Evolutionary conservation across 2,797 vertebrate species (phyloP), one percentile per base, ranked within the genome.

Genomic region (Xiphophorus birchmanni): DNA sequence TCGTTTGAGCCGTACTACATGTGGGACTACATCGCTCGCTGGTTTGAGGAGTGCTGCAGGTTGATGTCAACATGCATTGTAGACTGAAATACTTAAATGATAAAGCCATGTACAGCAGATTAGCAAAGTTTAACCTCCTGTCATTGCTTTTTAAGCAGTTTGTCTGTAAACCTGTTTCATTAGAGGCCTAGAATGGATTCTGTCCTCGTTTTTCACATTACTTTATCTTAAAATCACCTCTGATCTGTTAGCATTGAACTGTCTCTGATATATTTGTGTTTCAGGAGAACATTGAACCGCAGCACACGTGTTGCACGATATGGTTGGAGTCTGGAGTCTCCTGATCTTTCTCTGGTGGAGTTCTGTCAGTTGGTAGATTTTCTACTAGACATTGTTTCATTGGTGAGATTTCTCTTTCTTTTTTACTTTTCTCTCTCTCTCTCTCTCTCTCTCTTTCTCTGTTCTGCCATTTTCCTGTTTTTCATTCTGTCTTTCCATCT

Each of bases 1-100:
- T 99, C 98, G 1, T 99, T 99, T 93, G 98, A 99, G 94, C 98
- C 98, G 45, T 99, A 98, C 92, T 99, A 99, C 91, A 99, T 99
- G 98, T 99, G 99, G 99, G 98, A 99, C 95, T 99, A 99, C 71
- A 97, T 99, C 84, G 97, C 98, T 80, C 96, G 97, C 80, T 99
- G 98, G 97, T 99, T 99, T 93, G 98, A 99, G 95, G 98, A 99
- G 84, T 98, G 98, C 92, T 99, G 98, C 96, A 97, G 99, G 98
- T 99, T 88, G 71, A 93, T 90, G 1, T 76, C 26, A 45, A n/a
- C 67, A 5, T 45, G 12, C 67, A 15, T 7, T 26, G 23, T 7
- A 44, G 67, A 44, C 40, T 32, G 12, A n/a, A 4, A 3, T 23
- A n/a, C 47, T 13, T 56, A 37, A 11, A 67, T 67, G 21, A 37